phyloP scores from a whole-genome alignment of 2,888 invertebrate species.

The Aphidoletes aphidimyza region DNA sequence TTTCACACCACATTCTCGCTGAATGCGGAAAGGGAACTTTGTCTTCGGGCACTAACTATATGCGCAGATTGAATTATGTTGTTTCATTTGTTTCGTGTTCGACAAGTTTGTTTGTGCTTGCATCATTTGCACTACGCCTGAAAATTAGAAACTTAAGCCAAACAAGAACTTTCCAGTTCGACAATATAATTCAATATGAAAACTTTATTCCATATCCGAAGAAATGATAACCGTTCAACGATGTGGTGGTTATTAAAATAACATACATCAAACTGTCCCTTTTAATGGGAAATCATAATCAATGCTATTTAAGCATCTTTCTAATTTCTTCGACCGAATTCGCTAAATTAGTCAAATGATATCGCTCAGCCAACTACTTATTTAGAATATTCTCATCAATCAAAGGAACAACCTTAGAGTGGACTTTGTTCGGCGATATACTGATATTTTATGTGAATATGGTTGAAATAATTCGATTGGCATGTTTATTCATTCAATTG shows the following conservation, averaged over 20 bases:
- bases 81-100: neutral
- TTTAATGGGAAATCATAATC: too few relatives aligned
- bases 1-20: neutral
- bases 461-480: too few relatives aligned
- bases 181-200: slow-evolving; percentile 6
- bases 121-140: neutral
- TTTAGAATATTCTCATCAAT: too few relatives aligned
- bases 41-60: neutral
- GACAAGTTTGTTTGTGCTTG: neutral
- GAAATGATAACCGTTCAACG: neutral
- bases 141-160: slow-evolving; percentile 24
- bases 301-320: neutral
- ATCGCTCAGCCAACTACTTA: too few relatives aligned
- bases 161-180: slow-evolving; percentile 3
- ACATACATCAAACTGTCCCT: neutral
- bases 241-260: too few relatives aligned
- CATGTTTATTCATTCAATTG: too few relatives aligned
- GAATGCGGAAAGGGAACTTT: neutral
- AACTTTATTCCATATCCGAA: neutral
- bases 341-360: too few relatives aligned
- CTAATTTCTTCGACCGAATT: neutral
- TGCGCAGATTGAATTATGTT: neutral
- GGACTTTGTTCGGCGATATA: too few relatives aligned
- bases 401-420: too few relatives aligned
- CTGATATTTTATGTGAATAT: too few relatives aligned